phyloP scores from a whole-genome alignment of 1,140 invertebrate genomes.

The Drosophila insularis region DNA sequence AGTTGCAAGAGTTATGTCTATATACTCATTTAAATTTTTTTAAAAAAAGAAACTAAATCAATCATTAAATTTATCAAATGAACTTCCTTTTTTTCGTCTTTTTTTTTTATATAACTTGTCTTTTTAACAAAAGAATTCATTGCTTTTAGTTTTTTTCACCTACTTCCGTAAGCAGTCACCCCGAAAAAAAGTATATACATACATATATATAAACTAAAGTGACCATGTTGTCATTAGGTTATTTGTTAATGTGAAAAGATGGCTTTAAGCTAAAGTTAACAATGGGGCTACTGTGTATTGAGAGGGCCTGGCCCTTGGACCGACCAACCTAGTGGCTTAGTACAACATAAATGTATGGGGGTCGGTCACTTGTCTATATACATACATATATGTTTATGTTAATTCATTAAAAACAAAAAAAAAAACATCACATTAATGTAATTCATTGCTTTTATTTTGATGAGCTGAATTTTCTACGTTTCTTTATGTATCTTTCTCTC shows the following conservation, averaged over 20 bases:
- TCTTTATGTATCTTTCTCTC: background rate
- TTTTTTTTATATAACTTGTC: too few relatives aligned
- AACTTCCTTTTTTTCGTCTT: too few relatives aligned
- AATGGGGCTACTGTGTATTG: background rate
- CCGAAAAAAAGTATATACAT: too few relatives aligned
- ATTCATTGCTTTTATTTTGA: slow-evolving; percentile 5
- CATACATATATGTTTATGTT: background rate
- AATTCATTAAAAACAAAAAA: background rate
- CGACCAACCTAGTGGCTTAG: background rate
- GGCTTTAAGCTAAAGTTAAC: background rate
- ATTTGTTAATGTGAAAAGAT: background rate
- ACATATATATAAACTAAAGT: too few relatives aligned
- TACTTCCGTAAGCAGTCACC: too few relatives aligned
- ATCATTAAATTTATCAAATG: too few relatives aligned
- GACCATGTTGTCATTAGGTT: background rate
- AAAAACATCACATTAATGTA: slow-evolving; percentile 1
- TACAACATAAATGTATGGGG: background rate
- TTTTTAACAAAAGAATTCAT: too few relatives aligned
- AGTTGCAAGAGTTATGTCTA: too few relatives aligned
- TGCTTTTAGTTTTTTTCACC: too few relatives aligned
- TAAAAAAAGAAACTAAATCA: too few relatives aligned
- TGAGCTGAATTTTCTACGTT: background rate
- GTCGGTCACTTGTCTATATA: background rate
- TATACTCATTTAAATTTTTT: too few relatives aligned
- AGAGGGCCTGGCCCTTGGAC: background rate